phyloP scores from a whole-genome alignment of 2,797 vertebrate genomes.

The Ficedula albicollis region DNA sequence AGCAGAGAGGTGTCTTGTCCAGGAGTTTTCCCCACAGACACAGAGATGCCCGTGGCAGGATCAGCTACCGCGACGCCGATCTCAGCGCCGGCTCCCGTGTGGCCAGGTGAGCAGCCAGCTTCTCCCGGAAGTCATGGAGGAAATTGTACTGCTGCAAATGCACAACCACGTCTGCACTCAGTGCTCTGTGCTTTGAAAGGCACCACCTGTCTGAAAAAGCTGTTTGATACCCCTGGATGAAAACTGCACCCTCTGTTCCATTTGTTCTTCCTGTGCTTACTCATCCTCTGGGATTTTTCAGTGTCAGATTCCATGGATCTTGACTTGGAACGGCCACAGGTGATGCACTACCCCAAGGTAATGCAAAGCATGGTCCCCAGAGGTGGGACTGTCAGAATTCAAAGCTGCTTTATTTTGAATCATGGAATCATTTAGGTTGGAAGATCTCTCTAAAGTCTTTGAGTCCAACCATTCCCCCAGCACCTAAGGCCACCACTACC shows the following conservation, averaged over 20 bases:
- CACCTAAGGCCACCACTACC: background rate
- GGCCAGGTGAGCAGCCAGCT: slow-evolving; percentile 73
- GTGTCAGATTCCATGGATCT: background rate
- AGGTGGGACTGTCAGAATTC: background rate
- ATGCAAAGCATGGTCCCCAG: rapidly evolving
- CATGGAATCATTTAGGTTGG: background rate
- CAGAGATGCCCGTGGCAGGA: rapidly evolving
- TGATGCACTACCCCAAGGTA: background rate
- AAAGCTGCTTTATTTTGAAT: background rate
- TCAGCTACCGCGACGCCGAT: slow-evolving; percentile 80
- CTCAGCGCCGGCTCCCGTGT: slow-evolving; percentile 67
- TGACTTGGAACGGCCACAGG: background rate
- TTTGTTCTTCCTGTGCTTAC: background rate
- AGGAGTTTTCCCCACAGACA: background rate
- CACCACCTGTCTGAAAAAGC: background rate
- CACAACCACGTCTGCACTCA: background rate
- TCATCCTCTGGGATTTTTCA: background rate
- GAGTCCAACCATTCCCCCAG: background rate
- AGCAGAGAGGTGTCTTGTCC: background rate
- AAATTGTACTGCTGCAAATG: slow-evolving; percentile 90
- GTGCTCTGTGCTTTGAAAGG: rapidly evolving
- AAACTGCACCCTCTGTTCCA: background rate
- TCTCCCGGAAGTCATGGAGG: slow-evolving; percentile 89
- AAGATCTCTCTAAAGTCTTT: background rate
- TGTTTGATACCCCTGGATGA: background rate